These are phyloP conservation scores for Phocoena sinus DNA, from an alignment of 2,113 vertebrate species.

Conservation along the genomic window DNA sequence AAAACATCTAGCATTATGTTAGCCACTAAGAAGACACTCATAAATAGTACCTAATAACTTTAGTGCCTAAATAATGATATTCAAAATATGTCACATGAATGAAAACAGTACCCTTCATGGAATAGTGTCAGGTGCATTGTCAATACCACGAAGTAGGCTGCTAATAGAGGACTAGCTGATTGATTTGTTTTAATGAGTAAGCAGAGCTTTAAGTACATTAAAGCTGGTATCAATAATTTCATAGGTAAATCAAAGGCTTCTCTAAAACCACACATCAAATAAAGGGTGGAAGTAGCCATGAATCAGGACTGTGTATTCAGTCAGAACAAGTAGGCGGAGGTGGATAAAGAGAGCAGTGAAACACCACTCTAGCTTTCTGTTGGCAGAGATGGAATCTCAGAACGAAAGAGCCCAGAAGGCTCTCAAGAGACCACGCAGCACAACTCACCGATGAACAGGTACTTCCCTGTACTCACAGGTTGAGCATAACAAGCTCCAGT, in stretches of 20 bases:
- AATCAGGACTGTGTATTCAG: not conserved
- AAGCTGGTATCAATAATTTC: not conserved
- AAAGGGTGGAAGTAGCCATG: not conserved
- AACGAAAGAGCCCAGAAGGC: not conserved
- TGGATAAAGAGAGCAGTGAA: not conserved
- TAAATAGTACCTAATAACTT: not conserved
- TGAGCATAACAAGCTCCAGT: not conserved
- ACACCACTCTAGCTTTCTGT: not conserved
- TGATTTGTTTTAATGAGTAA: not conserved
- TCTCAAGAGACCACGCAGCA: not conserved
- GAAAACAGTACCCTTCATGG: not conserved
- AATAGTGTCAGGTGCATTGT: fast-evolving
- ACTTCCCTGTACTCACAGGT: not conserved
- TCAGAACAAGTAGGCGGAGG: not conserved
- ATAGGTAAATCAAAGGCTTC: not conserved
- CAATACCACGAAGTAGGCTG: not conserved
- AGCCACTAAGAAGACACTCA: not conserved
- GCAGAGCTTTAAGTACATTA: not conserved
- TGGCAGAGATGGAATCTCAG: not conserved
- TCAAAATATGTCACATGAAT: not conserved
- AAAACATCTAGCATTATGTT: not conserved
- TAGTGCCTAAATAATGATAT: not conserved
- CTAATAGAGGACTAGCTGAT: not conserved
- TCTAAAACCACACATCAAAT: not conserved
- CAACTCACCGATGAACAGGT: not conserved